These are phyloP conservation scores for Lacanobia oleracea DNA, from an alignment of 2,888 invertebrate genomes.

Conservation along the genomic window DNA sequence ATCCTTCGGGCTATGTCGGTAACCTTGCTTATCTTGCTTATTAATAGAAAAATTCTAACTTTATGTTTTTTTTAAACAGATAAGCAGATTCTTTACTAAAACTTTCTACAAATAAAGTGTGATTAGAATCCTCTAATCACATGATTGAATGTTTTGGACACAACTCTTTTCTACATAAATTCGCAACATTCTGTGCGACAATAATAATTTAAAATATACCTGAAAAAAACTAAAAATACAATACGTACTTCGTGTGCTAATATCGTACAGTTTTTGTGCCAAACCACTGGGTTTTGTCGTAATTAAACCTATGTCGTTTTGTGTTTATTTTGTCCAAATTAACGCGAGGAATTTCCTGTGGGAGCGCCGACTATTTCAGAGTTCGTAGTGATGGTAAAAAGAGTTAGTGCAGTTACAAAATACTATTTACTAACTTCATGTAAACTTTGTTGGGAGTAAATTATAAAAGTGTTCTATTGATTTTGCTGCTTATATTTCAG, in stretches of 20 bases:
- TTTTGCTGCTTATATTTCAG: not conserved
- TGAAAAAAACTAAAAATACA: slow-evolving; percentile 1
- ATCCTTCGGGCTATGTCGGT: no score
- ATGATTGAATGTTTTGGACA: no score
- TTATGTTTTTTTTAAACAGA: no score
- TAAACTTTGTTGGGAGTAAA: not conserved
- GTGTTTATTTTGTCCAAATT: slow-evolving; percentile 62
- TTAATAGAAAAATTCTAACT: no score
- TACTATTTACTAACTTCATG: not conserved
- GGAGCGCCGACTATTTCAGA: slow-evolving; percentile 40
- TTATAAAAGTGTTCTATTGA: not conserved
- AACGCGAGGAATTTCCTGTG: slow-evolving; percentile 51
- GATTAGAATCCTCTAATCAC: no score
- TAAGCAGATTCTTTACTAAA: no score
- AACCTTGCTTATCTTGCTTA: no score
- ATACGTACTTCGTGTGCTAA: slow-evolving; percentile 37
- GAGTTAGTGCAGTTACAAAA: slow-evolving; percentile 15
- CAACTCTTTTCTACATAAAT: not conserved
- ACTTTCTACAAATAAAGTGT: no score
- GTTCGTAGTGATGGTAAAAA: slow-evolving; percentile 35
- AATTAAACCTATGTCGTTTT: slow-evolving; percentile 62
- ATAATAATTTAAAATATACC: slow-evolving; percentile 16
- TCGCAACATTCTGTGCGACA: not conserved
- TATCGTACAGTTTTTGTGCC: slow-evolving; percentile 59
- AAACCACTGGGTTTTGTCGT: slow-evolving; percentile 57